A percentile compares a stretch with the other conserved stretches of the same genome.
Conservation (phyloP, 2,113 vertebrate species). For the Lagopus muta region DNA sequence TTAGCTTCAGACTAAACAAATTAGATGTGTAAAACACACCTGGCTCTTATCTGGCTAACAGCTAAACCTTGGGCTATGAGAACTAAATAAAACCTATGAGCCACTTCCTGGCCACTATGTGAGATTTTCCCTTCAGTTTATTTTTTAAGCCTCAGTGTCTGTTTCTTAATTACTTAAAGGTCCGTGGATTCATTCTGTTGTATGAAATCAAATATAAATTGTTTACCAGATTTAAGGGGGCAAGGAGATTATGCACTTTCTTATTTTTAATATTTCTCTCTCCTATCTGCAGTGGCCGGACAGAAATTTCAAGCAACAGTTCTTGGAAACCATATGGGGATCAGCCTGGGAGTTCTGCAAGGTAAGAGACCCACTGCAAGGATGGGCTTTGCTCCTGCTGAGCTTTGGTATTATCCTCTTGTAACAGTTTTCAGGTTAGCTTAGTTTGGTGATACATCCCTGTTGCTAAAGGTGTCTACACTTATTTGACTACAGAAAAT, state of each 20-base stretch:
- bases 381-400: slow-evolving; percentile 78
- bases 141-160: slow-evolving; percentile 76
- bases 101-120: slow-evolving; percentile 72
- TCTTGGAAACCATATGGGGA: slow-evolving; percentile 82
- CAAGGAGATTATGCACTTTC: slow-evolving; percentile 68
- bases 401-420: slow-evolving; percentile 78
- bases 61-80: slow-evolving; percentile 65
- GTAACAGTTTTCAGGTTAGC: slow-evolving; percentile 59
- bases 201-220: slow-evolving; percentile 83
- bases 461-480: slow-evolving; percentile 79
- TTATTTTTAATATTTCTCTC: slow-evolving; percentile 83
- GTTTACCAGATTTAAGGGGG: slow-evolving; percentile 78
- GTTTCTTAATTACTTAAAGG: slow-evolving; percentile 69
- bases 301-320: slow-evolving; percentile 85
- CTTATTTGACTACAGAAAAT: slow-evolving; percentile 80
- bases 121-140: slow-evolving; percentile 74
- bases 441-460: slow-evolving; percentile 73
- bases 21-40: slow-evolving; percentile 85
- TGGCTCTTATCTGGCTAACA: slow-evolving; percentile 86
- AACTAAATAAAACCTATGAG: slow-evolving; percentile 72
- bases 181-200: slow-evolving; percentile 69
- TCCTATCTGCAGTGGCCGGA: slow-evolving; percentile 78
- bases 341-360: slow-evolving; percentile 83
- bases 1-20: slow-evolving; percentile 89
- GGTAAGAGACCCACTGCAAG: slow-evolving; percentile 84